Base-by-base conservation (phyloP, 2,888 invertebrate species). In the Mythimna albipuncta region DNA sequence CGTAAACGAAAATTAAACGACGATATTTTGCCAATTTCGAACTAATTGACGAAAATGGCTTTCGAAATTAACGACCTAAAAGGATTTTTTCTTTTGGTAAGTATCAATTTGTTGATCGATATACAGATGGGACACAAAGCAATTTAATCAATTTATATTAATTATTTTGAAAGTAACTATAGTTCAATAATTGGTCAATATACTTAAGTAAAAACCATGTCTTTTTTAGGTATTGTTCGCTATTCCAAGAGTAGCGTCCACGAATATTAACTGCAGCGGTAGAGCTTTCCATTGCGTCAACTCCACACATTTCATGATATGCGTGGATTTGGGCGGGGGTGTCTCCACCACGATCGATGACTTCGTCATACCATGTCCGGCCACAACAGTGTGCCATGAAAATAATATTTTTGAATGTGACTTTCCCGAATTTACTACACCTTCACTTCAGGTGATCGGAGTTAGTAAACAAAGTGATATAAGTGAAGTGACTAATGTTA, bases 291-390 rank as follows among this genome's bases (percentile, higher is more conserved):
- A 94, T 81, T 97, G 97, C 81, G 86, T 94, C 59, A 94, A 95
- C 85, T 89, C 94, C 71, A 95, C 95, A 66, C 95, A 95, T 88
- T 97, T 96, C 82, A 93, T 94, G 90, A 94, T 96, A 86, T 97
- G 97, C 85, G 95, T 96, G 57, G 95, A 96, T 82, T 87, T 95
- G 57, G 96, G 96, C 35, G 91, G 90, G 52, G 95, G 95, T 58
- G 82, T 94, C 16, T 94, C 94, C 13, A 90, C 89, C 59, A 94
- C 96, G 3, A 90, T 96, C 19, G 96, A 95, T 68, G 91, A 93
- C 79, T 92, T 93, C 78, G 72, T 93, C 6, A 93, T 95, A 82
- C 90, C 89, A 9, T 96, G 96, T 82, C 96, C 96, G 16, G 85
- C 88, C 2, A 87, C 91, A 26, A 95, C 95, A 38, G 89, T 87